Conservation (phyloP, 2,888 invertebrate species). For the Noctua janthe region DNA sequence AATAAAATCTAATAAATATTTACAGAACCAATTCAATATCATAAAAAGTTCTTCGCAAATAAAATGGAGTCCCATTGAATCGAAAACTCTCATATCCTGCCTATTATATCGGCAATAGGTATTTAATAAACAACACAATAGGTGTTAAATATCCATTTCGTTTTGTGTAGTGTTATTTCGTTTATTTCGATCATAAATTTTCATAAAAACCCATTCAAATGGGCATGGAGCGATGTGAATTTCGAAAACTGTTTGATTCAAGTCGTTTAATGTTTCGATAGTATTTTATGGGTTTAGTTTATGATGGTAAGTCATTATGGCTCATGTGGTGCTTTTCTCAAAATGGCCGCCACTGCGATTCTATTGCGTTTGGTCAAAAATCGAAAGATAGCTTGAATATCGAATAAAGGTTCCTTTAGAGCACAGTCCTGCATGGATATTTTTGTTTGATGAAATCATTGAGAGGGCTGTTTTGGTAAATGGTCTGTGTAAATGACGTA, state of each 20-base stretch:
- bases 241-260: constrained; percentile 34
- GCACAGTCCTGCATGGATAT: not conserved
- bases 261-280: constrained; percentile 29
- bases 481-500: not conserved
- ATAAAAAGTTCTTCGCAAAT: constrained; percentile 54
- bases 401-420: not conserved
- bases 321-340: not conserved
- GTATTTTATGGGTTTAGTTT: constrained; percentile 36
- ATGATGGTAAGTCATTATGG: not conserved
- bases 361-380: not conserved
- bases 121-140: constrained; percentile 60
- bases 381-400: not conserved
- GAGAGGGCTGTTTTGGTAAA: not conserved
- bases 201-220: constrained; percentile 48
- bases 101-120: constrained; percentile 60
- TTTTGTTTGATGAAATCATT: not conserved
- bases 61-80: constrained; percentile 58
- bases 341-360: not conserved
- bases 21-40: constrained; percentile 46
- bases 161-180: constrained; percentile 52
- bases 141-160: constrained; percentile 59
- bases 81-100: constrained; percentile 58
- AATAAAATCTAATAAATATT: constrained; percentile 49
- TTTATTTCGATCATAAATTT: constrained; percentile 57
- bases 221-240: constrained; percentile 28